Base-by-base conservation (phyloP, 1,140 invertebrate species). In the Tigriopus japonicus region DNA sequence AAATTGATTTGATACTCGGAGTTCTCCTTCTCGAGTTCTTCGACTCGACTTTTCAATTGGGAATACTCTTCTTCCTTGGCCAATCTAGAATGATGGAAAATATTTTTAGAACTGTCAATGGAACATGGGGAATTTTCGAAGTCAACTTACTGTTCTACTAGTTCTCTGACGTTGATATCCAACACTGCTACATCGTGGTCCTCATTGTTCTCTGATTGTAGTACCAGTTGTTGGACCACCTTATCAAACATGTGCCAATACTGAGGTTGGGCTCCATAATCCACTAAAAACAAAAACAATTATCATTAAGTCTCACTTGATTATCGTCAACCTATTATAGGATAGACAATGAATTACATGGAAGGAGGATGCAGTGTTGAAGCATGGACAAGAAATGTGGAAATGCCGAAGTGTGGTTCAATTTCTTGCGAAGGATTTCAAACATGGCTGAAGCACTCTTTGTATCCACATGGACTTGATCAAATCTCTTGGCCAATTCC, bases 361-460 rank as follows among this genome's bases (percentile, higher is more conserved):
- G 92, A 64, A 98, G 72, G 42, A 96, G 73, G 12, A 98, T 73
- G 67, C 89, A 82, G 70, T 98, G 94, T 66, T 94, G 81, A 52
- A 98, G 74, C 52, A 97, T 74, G 10, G 90, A 95, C 61, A 95
- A 74, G 52, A 98, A 76, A 74, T 97, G 90, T 12, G 88, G 85
- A 72, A 94, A 93, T 1, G 91, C 91, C 45, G 87, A 80, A 1
- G 91, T 89, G 69, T 95, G 87, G 68, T 85, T 85, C 24, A 98
- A 74, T 74, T 93, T 95, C 66, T 85, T 79, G 64, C 88, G 78
- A 62, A 98, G 70, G 52, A 93, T 71, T 70, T 96, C 91, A 71
- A 97, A 95, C 90, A 98, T 97, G 15, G 80, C 77, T 0, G 82
- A 81, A 0, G 90, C 87, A 72, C 88, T 94, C 72, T 94, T 95